Base-by-base conservation (phyloP, 1,140 invertebrate genomes). In the Lethrus apterus region DNA sequence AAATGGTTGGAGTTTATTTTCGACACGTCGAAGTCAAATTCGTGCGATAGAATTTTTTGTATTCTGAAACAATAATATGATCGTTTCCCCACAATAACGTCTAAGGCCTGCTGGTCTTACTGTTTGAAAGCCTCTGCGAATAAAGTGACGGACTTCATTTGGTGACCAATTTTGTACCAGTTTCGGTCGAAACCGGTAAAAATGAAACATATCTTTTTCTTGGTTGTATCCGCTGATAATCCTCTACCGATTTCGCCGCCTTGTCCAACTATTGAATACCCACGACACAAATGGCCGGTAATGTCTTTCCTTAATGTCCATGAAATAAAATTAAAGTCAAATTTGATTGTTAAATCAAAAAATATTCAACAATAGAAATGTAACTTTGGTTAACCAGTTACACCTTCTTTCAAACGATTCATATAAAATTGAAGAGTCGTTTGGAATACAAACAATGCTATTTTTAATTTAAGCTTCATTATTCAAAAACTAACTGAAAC, bases 91-190 rank as follows among this genome's bases (percentile, higher is more conserved):
- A n/a, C n/a, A n/a, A n/a, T n/a, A n/a, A n/a, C n/a, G n/a, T n/a
- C n/a, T n/a, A n/a, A n/a, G n/a, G n/a, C n/a, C n/a, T n/a, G n/a
- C n/a, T n/a, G n/a, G n/a, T n/a, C n/a, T n/a, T 41, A 50, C 19
- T 9, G 23, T 14, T 33, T 19, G 21, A 54, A 24, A 29, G 11
- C 18, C 23, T 44, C 66, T 15, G 75, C 73, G 63, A 93, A 92
- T 3, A 77, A 59, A 4, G 83, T 78, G 18, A 93, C 73, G 35
- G 74, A 67, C 68, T 78, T 68, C 1, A 78, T 65, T 5, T 71
- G 68, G 20, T 73, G 67, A 13, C 82, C 89, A 88, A 94, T 92
- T 33, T 84, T 80, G 17, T 75, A 62, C 89, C 90, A 94, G 8
- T 44, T 18, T 10, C 19, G n/a, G 19, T 31, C 14, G 13, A 23